phyloP scores from a whole-genome alignment of 1,140 invertebrate species.

The Octopus bimaculoides region DNA sequence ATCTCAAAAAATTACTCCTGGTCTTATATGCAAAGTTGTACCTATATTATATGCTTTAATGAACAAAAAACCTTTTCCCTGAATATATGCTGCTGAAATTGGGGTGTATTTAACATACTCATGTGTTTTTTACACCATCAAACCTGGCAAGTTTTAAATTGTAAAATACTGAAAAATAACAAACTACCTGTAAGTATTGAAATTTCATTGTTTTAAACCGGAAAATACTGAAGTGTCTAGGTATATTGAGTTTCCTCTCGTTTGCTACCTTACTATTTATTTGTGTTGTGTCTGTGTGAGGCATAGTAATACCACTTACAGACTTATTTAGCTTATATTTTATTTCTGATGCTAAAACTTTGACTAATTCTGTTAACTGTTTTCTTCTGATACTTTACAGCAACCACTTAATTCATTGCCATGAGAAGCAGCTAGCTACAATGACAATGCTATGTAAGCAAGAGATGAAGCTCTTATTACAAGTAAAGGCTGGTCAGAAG shows the following conservation, averaged over 20 bases:
- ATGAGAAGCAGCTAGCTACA: conserved; percentile 51
- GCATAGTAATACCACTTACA: background rate
- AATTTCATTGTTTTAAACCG: background rate
- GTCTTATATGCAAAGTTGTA: too few species aligned
- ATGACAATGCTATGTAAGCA: conserved; percentile 53
- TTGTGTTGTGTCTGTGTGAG: too few species aligned
- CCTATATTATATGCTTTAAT: too few species aligned
- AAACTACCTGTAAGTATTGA: conserved; percentile 21
- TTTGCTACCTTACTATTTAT: too few species aligned
- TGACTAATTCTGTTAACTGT: background rate
- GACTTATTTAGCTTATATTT: background rate
- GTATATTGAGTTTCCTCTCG: too few species aligned
- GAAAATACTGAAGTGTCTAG: background rate
- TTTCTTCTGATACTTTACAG: conserved; percentile 25
- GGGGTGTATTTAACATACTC: too few species aligned
- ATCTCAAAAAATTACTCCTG: too few species aligned
- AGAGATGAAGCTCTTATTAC: conserved; percentile 51
- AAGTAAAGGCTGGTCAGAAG: conserved; percentile 42
- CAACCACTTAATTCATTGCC: conserved; percentile 38
- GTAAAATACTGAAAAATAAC: background rate
- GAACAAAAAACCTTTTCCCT: too few species aligned
- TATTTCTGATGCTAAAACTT: background rate
- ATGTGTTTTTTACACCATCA: too few species aligned
- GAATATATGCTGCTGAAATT: too few species aligned
- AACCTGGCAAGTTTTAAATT: too few species aligned